A percentile compares a stretch with the other conserved stretches of the same genome.
phyloP scores from a whole-genome alignment of 2,113 vertebrate species.

The Desmodus rotundus region DNA sequence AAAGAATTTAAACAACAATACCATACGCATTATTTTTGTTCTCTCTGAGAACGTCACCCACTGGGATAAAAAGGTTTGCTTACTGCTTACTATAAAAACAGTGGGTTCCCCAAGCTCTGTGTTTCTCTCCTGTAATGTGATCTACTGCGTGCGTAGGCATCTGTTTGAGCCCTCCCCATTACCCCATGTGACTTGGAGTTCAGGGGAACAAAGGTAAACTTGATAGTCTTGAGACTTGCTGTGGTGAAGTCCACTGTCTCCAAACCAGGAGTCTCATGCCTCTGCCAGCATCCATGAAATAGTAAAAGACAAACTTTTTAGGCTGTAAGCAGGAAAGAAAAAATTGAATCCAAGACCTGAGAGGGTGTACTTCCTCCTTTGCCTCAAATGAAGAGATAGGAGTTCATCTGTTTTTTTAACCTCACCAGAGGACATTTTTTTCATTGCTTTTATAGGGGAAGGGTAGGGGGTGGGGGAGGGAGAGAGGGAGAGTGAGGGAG shows the following conservation, averaged over 20 bases:
- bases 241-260: neutral
- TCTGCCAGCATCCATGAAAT: neutral
- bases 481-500: neutral
- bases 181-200: neutral
- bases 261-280: neutral
- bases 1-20: neutral
- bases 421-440: neutral
- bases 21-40: neutral
- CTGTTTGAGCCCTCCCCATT: neutral
- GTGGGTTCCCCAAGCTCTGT: neutral
- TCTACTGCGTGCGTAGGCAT: neutral
- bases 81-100: constrained; percentile 14
- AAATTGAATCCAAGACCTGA: neutral
- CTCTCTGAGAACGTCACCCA: neutral
- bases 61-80: neutral
- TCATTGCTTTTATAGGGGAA: neutral
- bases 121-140: neutral
- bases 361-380: neutral
- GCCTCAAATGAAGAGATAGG: neutral
- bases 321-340: neutral
- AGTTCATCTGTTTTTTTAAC: neutral
- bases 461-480: too few relatives aligned
- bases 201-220: neutral
- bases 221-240: neutral
- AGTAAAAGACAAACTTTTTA: constrained; percentile 3